Base-by-base conservation (phyloP, 2,113 vertebrate species). In the Mustelus asterias region DNA sequence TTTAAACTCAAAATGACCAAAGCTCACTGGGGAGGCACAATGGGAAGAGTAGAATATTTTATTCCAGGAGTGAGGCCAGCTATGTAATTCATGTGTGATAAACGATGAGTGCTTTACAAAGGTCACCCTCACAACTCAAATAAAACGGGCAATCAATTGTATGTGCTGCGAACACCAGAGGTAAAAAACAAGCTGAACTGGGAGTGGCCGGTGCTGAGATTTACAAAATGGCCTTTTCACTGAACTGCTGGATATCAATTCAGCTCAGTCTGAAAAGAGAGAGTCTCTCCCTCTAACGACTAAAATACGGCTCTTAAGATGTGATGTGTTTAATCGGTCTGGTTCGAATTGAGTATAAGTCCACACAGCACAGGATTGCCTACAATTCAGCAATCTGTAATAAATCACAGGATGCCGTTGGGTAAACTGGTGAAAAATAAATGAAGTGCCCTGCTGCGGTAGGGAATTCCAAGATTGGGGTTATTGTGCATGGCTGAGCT, bases 61-160 rank as follows among this genome's bases (percentile, higher is more conserved):
- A 76, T 95, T 95, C 69, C 44, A 95, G 10, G 63, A 54, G 8
- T 69, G 33, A 94, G 41, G 41, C 5, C 94, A 72, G 10, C 67
- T 95, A 48, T 44, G 69, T 29, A 65, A 67, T 65, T 93, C 89
- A 65, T 67, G 60, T 93, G 16, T 90, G 60, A 93, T 93, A 54
- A 95, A 72, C 10, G 41, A 72, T 72, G 94, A 48, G 65, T 70
- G 7, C 67, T 54, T 95, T 54, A 95, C 67, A 95, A 76, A 95
- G 67, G 41, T 95, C 69, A 76, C 41, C 60, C 69, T 95, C 67
- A 29, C 69, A 72, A 72, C 94, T 95, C 67, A 72, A 70, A 69
- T 94, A 69, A 94, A 94, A 94, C 16, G 22, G 92, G 33, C 69
- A 94, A 94, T 94, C 92, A 69, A 48, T 33, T 95, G 94, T 95